Conservation (phyloP, 2,797 vertebrate genomes). For the Agapornis canus region DNA sequence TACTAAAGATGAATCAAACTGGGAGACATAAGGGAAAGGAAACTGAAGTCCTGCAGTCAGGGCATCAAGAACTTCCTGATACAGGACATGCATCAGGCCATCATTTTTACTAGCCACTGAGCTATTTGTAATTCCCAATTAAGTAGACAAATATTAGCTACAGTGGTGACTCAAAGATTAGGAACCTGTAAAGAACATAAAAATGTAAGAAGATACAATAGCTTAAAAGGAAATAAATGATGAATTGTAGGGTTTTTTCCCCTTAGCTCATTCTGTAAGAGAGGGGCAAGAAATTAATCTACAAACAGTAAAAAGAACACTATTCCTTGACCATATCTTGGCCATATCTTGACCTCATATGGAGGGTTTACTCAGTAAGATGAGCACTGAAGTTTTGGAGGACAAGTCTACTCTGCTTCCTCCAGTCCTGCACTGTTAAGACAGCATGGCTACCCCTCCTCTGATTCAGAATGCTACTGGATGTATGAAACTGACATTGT, state of each 20-base stretch:
- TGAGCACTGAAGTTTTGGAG: neutral
- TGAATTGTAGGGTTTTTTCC: neutral
- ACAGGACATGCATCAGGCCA: neutral
- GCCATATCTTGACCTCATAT: neutral
- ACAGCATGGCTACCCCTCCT: neutral
- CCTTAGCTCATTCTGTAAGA: fast-evolving
- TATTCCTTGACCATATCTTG: neutral
- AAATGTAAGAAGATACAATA: neutral
- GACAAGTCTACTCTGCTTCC: neutral
- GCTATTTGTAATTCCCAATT: neutral
- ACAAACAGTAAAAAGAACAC: neutral
- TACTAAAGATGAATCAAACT: conserved; percentile 36
- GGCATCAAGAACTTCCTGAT: conserved; percentile 6
- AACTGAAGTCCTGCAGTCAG: neutral
- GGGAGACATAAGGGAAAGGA: conserved; percentile 16
- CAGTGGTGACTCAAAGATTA: neutral
- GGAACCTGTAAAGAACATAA: neutral
- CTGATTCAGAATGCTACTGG: neutral
- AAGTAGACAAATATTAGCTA: neutral
- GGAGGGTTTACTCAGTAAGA: neutral
- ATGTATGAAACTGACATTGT: neutral
- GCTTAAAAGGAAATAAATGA: neutral
- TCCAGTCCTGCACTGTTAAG: neutral
- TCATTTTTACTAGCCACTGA: neutral
- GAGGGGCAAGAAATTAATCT: neutral